These are phyloP conservation scores for Distichodus sexfasciatus DNA, from an alignment of 2,797 vertebrate species.

Conservation along the genomic window DNA sequence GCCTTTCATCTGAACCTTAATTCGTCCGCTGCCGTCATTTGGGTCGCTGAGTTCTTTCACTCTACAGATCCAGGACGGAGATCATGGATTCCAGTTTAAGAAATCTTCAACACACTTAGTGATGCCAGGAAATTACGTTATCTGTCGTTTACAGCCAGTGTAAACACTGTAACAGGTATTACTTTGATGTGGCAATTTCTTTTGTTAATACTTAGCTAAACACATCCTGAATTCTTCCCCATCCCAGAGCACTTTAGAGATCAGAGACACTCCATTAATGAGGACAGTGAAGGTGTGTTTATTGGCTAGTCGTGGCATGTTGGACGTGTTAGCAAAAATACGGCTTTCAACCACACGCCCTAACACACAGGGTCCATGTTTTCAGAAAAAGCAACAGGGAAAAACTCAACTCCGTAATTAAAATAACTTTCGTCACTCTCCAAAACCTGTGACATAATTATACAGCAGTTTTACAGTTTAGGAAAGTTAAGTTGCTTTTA, in stretches of 20 bases:
- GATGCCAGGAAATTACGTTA: neutral
- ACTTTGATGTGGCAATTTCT: neutral
- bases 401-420: too few species aligned
- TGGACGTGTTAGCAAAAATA: neutral
- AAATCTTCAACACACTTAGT: neutral
- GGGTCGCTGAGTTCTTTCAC: neutral
- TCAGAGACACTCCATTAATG: neutral
- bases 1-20: slow-evolving; percentile 38
- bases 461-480: too few species aligned
- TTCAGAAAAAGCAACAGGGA: neutral
- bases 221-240: neutral
- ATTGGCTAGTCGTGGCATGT: neutral
- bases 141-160: neutral
- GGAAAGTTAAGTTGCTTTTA: too few species aligned
- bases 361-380: neutral
- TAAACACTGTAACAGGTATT: neutral
- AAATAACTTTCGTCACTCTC: neutral
- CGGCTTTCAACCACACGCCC: neutral
- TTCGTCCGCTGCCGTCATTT: slow-evolving; percentile 27
- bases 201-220: slow-evolving; percentile 1
- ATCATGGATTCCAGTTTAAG: neutral
- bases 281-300: neutral
- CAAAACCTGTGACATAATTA: neutral
- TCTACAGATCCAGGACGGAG: neutral
- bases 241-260: neutral